Evolutionary conservation across 1,140 invertebrate genomes (phyloP).

Genomic region (Phymastichus coffea): DNA sequence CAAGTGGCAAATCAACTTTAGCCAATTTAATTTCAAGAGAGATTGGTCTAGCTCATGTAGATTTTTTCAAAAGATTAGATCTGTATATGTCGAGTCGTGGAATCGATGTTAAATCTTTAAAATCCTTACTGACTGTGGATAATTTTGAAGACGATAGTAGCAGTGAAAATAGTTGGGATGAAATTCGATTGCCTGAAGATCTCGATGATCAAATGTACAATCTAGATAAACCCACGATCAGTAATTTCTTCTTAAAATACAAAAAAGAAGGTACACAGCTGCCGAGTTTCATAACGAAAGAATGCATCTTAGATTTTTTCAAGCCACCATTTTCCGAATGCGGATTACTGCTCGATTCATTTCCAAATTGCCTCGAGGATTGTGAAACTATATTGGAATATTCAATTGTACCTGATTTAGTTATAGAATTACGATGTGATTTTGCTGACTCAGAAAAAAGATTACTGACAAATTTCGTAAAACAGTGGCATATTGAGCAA

Average conservation of each 20-base stretch:
- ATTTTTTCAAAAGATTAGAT: constrained; percentile 51
- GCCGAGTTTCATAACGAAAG: constrained; percentile 43
- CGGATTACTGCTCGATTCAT: constrained; percentile 61
- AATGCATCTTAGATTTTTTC: constrained; percentile 52
- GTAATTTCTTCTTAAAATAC: constrained; percentile 44
- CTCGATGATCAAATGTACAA: constrained; percentile 18
- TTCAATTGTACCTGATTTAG: constrained; percentile 59
- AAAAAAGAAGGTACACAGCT: constrained; percentile 49
- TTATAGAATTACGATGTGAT: constrained; percentile 53
- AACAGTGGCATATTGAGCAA: constrained; percentile 43
- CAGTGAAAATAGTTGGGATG: background rate
- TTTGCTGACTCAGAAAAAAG: constrained; percentile 45
- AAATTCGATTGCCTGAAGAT: constrained; percentile 25
- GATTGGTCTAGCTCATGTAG: constrained; percentile 56
- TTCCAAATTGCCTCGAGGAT: constrained; percentile 57
- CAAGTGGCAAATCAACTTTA: constrained; percentile 57
- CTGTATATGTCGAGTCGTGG: constrained; percentile 1
- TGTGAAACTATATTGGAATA: constrained; percentile 52
- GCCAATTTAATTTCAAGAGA: constrained; percentile 55
- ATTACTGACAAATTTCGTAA: constrained; percentile 40
- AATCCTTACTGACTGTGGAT: background rate
- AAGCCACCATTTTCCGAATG: constrained; percentile 47
- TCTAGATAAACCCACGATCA: constrained; percentile 7
- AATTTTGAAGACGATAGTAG: background rate
- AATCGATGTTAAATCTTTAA: constrained; percentile 35